Percentiles rank a stretch among this genome's conserved stretches.
Conservation (phyloP, 2,888 invertebrate species). For the Nipponacmea schrenckii region DNA sequence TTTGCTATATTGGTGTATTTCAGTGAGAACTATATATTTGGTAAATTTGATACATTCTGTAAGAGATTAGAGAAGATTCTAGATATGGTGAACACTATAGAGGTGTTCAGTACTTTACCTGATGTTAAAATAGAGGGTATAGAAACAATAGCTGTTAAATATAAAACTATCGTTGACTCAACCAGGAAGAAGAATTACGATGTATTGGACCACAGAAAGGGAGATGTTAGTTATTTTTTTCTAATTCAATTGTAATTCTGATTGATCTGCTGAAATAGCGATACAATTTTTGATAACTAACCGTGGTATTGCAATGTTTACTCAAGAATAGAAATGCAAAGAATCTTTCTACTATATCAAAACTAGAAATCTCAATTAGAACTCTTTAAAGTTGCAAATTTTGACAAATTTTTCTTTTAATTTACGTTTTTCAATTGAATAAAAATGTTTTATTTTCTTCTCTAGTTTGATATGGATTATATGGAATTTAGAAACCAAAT, state of each 20-base stretch:
- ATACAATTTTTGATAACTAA: too few species aligned
- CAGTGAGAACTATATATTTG: slow-evolving; percentile 96
- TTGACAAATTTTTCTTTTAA: neutral
- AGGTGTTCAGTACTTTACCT: slow-evolving; percentile 83
- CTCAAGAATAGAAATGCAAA: too few species aligned
- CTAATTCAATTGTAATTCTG: too few species aligned
- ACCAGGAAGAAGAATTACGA: slow-evolving; percentile 90
- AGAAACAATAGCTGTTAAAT: slow-evolving; percentile 77
- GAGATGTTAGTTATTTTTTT: slow-evolving; percentile 72
- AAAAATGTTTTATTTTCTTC: slow-evolving; percentile 20
- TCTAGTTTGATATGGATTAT: slow-evolving; percentile 84
- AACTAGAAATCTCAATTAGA: too few species aligned
- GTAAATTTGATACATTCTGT: slow-evolving; percentile 95
- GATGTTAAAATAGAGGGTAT: slow-evolving; percentile 72
- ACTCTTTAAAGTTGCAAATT: too few species aligned
- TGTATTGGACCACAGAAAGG: slow-evolving; percentile 89
- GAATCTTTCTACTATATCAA: too few species aligned
- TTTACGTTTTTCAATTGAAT: neutral
- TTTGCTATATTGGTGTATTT: slow-evolving; percentile 16
- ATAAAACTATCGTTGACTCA: slow-evolving; percentile 84
- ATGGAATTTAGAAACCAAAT: slow-evolving; percentile 82
- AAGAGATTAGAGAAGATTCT: slow-evolving; percentile 87
- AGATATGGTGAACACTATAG: slow-evolving; percentile 89
- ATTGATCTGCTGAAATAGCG: too few species aligned
- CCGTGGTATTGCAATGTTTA: too few species aligned